Evolutionary conservation across 2,797 vertebrate genomes (phyloP).

Genomic region (Chelon labrosus): DNA sequence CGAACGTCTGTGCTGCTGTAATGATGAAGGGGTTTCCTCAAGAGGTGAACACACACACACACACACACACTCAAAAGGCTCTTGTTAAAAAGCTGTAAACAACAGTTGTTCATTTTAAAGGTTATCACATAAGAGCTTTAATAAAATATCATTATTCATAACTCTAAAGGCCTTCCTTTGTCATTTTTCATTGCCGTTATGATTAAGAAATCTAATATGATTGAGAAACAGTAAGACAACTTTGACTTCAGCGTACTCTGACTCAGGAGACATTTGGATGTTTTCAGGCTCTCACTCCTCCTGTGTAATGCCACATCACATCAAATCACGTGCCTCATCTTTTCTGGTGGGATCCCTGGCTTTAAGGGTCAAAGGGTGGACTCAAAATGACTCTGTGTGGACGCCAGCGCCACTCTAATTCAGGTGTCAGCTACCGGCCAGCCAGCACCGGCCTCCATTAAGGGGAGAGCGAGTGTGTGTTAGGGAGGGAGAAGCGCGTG

Average conservation of each 20-base stretch:
- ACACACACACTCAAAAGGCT: not conserved
- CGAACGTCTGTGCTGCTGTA: slow-evolving; percentile 49
- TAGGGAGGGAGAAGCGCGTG: not conserved
- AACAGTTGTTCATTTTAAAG: not conserved
- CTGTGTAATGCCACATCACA: slow-evolving; percentile 39
- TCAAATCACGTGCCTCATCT: slow-evolving; percentile 58
- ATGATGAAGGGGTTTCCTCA: slow-evolving; percentile 23
- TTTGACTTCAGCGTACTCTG: slow-evolving; percentile 5
- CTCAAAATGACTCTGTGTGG: slow-evolving; percentile 67
- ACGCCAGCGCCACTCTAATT: slow-evolving; percentile 71
- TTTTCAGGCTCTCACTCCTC: slow-evolving; percentile 35
- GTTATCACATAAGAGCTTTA: not conserved
- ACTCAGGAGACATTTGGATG: slow-evolving; percentile 41
- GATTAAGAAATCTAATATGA: slow-evolving; percentile 10
- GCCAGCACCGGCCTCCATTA: slow-evolving; percentile 57
- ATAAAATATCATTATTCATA: not conserved
- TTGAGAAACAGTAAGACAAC: not conserved
- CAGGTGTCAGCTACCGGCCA: slow-evolving; percentile 57
- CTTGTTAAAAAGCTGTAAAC: not conserved
- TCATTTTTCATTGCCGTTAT: no score
- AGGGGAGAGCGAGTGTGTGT: slow-evolving; percentile 36
- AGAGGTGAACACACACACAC: not conserved
- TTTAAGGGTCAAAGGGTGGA: slow-evolving; percentile 64
- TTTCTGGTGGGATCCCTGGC: slow-evolving; percentile 60
- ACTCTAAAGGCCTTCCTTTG: not conserved